Evolutionary conservation across 2,888 invertebrate species (phyloP), one percentile per base, ranked within the genome.

Genomic region (Agonopterix arenella): DNA sequence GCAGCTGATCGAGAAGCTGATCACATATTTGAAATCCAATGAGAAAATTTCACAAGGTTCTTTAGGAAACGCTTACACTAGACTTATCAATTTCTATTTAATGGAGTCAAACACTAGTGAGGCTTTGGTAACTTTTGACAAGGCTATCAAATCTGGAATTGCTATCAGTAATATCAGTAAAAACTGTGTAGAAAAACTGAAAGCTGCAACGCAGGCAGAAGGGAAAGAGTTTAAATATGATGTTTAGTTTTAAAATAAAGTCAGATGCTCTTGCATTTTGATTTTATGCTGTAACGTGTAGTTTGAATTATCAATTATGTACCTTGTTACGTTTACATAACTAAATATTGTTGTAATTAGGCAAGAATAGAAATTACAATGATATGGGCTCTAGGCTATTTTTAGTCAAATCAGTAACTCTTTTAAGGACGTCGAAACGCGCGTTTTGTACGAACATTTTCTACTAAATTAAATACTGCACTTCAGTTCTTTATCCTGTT

Each of bases 91-190:
- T 56, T 65, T 68, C 28, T 65, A 82, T 58, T n/a, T 84, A 40
- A 36, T 56, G 4, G 72, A 79, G 41, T 73, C 76, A 49, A 69
- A 79, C 13, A 28, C 64, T 0, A 60, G 73, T 18, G 63, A 75
- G 44, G 84, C 85, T 0, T 72, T 78, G 47, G 54, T 62, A 4
- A 51, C 58, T n/a, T 64, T 76, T 13, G 68, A 78, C 4, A 62
- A 58, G n/a, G 84, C 84, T 0, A 66, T 92, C 1, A 73, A 71
- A 46, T 51, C 45, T 7, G 81, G 84, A 10, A 41, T 85, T 1
- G 52, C 82, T 9, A 64, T 91, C 10, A 91, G 92, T 52, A 74
- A 92, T 61, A 81, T 95, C 8, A 93, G 92, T 69, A 86, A 90
- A 55, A 91, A 84, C 0, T 91, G 92, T 3, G 59, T 94, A 45